phyloP scores from a whole-genome alignment of 2,113 vertebrate species.

The Perca flavescens region DNA sequence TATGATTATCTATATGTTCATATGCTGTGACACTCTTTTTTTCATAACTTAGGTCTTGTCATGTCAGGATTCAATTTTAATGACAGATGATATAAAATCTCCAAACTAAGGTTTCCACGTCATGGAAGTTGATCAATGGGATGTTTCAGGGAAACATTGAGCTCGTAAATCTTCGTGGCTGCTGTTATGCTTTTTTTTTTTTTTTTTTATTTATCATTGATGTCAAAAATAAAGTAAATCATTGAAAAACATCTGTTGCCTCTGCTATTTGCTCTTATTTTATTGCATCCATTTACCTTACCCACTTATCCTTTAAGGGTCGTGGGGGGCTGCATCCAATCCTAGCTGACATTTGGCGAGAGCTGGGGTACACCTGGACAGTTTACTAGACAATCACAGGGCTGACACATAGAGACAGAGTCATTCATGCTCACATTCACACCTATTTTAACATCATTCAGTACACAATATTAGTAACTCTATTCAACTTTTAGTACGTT shows the following conservation, averaged over 20 bases:
- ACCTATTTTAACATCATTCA: not conserved
- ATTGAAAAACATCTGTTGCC: not conserved
- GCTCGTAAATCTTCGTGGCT: slow-evolving; percentile 54
- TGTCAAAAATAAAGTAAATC: slow-evolving; percentile 53
- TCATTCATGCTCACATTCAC: not conserved
- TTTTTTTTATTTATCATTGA: slow-evolving; percentile 38
- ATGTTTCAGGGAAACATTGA: slow-evolving; percentile 70
- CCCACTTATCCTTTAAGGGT: not conserved
- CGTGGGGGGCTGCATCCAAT: too few relatives aligned
- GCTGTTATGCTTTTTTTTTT: not conserved
- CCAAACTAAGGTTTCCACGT: not conserved
- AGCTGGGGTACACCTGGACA: too few relatives aligned
- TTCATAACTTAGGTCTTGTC: not conserved
- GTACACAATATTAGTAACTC: not conserved
- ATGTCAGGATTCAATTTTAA: not conserved
- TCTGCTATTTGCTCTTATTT: not conserved
- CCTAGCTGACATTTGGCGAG: not conserved
- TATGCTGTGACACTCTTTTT: not conserved
- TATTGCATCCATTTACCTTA: not conserved
- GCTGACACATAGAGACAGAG: too few relatives aligned
- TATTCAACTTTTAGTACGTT: too few relatives aligned
- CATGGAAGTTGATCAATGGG: slow-evolving; percentile 61
- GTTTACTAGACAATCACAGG: too few relatives aligned
- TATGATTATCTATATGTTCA: not conserved
- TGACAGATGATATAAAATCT: not conserved